Percentiles rank a stretch among this genome's conserved stretches.
Conservation (phyloP, 92 coral and sea anemone genomes). For the Hydrozoanthus gracilis region DNA sequence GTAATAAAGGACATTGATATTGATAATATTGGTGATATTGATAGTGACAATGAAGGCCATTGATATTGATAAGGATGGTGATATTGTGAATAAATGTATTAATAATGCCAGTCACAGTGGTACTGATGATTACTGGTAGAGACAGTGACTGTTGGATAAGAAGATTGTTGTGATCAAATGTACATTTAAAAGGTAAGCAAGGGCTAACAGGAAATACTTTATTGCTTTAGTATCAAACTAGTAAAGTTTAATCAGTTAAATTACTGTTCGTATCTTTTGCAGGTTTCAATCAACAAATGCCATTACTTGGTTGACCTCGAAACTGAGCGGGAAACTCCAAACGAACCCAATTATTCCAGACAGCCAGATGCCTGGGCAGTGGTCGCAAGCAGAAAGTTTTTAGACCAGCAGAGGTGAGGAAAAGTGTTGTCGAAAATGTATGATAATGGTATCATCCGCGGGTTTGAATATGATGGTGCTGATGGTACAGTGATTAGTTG, state of each 20-base stretch:
- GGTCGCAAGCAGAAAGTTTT: conserved; percentile 75
- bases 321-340: conserved; percentile 70
- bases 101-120: not conserved
- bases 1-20: not conserved
- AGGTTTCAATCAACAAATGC: conserved; percentile 83
- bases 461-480: not conserved
- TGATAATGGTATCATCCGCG: not conserved
- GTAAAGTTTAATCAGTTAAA: not conserved
- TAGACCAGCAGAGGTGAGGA: conserved; percentile 81
- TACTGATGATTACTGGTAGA: not conserved
- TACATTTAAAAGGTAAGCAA: too few relatives aligned
- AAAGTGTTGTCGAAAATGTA: not conserved
- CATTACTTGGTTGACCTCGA: conserved; percentile 91
- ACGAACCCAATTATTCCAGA: conserved; percentile 88
- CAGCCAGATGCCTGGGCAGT: conserved; percentile 78
- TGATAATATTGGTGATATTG: not conserved
- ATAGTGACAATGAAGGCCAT: not conserved
- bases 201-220: too few relatives aligned
- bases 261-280: not conserved
- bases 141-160: not conserved
- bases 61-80: not conserved
- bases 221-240: not conserved
- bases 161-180: not conserved
- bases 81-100: too few relatives aligned
- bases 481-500: not conserved